Conservation (phyloP, 1,140 invertebrate genomes). For the Drosophila trapezifrons region DNA sequence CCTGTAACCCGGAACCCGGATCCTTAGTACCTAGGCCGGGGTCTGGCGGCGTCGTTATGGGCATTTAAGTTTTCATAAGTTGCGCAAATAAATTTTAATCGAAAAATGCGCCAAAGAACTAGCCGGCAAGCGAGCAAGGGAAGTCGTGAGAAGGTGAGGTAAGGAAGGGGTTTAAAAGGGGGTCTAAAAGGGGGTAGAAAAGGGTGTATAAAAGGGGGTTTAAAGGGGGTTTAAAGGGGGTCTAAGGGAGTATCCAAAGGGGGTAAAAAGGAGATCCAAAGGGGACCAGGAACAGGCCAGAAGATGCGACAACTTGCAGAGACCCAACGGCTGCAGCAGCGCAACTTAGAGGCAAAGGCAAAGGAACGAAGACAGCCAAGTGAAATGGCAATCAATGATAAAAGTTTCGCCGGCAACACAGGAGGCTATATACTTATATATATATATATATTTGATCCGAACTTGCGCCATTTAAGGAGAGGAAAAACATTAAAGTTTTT, state of each 20-base stretch:
- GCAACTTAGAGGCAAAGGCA: conserved; percentile 2
- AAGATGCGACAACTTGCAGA: conserved; percentile 32
- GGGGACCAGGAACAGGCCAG: not conserved
- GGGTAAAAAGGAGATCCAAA: too few relatives aligned
- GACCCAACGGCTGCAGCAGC: conserved; percentile 17
- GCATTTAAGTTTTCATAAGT: conserved; percentile 81
- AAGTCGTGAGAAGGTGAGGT: not conserved
- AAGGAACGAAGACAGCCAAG: conserved; percentile 7
- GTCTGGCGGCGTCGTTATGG: conserved; percentile 61
- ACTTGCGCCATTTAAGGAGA: conserved; percentile 10
- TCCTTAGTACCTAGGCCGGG: not conserved
- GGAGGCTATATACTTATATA: conserved; percentile 5
- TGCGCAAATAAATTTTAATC: conserved; percentile 81
- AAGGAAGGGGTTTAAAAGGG: not conserved
- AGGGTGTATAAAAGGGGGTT: too few relatives aligned
- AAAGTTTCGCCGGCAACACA: conserved; percentile 13
- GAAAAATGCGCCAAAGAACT: conserved; percentile 76
- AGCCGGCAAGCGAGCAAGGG: conserved; percentile 41
- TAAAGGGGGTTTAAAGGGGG: not conserved
- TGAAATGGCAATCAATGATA: conserved; percentile 34
- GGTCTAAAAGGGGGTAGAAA: too few relatives aligned
- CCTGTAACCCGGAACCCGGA: not conserved
- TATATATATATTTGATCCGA: conserved; percentile 3
- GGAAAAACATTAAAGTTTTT: conserved; percentile 4
- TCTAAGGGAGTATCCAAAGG: not conserved